Evolutionary conservation across 2,888 invertebrate species (phyloP).

Genomic region (Cyaniris semiargus): DNA sequence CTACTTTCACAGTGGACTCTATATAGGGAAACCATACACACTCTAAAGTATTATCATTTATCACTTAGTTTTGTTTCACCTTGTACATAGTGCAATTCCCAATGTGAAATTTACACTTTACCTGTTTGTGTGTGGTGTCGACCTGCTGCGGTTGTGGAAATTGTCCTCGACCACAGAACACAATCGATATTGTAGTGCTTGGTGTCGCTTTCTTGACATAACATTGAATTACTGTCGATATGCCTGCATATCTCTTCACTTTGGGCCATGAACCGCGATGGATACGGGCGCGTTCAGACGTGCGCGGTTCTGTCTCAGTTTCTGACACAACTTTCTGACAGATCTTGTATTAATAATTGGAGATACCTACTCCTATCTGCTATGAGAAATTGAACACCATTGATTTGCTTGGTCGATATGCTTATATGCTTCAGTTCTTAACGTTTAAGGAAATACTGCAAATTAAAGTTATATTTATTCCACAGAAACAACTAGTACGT

Average conservation of each 20-base stretch:
- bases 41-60: no score
- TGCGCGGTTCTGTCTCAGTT: no score
- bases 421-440: not conserved
- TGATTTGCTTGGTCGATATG: not conserved
- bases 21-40: no score
- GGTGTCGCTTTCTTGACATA: conserved; percentile 9
- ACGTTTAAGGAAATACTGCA: not conserved
- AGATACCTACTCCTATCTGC: not conserved
- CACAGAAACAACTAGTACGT: not conserved
- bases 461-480: not conserved
- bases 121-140: not conserved
- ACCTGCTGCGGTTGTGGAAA: not conserved
- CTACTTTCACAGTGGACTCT: no score
- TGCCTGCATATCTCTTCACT: no score
- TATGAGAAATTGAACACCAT: not conserved
- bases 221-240: not conserved
- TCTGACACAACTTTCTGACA: no score
- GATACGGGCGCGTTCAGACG: no score
- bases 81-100: no score
- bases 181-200: not conserved
- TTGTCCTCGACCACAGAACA: not conserved
- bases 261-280: no score
- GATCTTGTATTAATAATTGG: no score
- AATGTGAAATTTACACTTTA: not conserved
- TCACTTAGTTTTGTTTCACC: no score